These are phyloP conservation scores for Leptopterna dolabrata DNA, from an alignment of 2,888 invertebrate genomes.

Conservation along the genomic window DNA sequence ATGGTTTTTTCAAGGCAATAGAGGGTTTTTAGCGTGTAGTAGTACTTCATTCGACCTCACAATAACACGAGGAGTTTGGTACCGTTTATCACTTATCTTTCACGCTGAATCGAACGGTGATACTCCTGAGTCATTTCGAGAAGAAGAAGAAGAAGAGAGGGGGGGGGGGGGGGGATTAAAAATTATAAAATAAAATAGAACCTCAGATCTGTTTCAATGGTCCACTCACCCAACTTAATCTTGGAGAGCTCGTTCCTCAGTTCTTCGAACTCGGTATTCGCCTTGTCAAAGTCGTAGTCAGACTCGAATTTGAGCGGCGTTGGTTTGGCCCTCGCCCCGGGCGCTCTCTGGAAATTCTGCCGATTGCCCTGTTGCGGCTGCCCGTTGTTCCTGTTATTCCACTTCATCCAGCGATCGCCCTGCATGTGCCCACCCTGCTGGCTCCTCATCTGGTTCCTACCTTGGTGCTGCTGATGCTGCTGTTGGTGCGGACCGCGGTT, in stretches of 20 bases:
- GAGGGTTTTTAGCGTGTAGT: no score
- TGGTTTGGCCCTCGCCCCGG: conserved; percentile 57
- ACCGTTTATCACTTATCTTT: no score
- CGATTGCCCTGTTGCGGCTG: conserved; percentile 23
- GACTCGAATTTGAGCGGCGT: conserved; percentile 87
- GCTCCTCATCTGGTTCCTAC: conserved; percentile 21
- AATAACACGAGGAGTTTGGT: no score
- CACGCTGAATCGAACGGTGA: no score
- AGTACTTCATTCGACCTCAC: no score
- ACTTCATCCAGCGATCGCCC: conserved; percentile 23
- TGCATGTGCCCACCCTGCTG: conserved; percentile 24
- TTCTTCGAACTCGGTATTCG: conserved; percentile 97
- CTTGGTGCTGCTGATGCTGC: neutral
- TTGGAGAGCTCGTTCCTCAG: conserved; percentile 85
- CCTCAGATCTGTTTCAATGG: no score
- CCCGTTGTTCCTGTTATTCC: conserved; percentile 9
- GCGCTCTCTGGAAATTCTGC: conserved; percentile 59
- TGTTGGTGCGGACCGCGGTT: neutral
- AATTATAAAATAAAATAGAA: no score
- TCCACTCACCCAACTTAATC: conserved; percentile 70
- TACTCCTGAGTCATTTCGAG: no score
- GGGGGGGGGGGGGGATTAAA: no score
- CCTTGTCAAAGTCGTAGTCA: conserved; percentile 98
- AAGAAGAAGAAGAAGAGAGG: no score
- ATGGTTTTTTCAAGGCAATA: no score